Base-by-base conservation (phyloP, 2,888 invertebrate genomes). In the Ypsolopha sequella region DNA sequence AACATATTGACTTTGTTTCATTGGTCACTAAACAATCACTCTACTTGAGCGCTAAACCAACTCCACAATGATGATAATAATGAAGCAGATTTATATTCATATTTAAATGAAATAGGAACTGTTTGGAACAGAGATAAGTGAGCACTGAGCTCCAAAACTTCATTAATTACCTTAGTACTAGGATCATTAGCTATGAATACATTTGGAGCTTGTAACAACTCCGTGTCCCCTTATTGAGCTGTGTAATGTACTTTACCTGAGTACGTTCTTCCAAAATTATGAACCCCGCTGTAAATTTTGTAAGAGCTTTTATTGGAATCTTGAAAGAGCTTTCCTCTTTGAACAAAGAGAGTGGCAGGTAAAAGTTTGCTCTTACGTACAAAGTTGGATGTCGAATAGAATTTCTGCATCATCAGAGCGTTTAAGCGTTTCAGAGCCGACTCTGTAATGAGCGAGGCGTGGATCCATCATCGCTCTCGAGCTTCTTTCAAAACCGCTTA, bases 401-500 rank as follows among this genome's bases (percentile, higher is more conserved):
- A 53, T 50, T 38, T 45, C 45, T 24, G 44, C 55, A 45, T 53
- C 50, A 55, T 54, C 54, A 58, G 56, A 59, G 51, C 54, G 51
- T 54, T 47, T 36, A 56, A 59, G 51, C 54, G 51, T 54, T 47
- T 36, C 36, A 13, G 48, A 43, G 13, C 51, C 38, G 48, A 41
- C 55, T 52, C 51, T 49, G 52, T 73, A 73, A 74, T 71, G 70
- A 76, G 73, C 66, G 63, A 64, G 60, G 65, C 65, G 68, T 64
- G 65, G 73, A 73, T 73, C 67, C 60, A 64, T 63, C 65, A 61
- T 57, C 60, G 60, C 61, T 55, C 61, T 57, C 66, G 60, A 56
- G 64, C 64, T 66, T 64, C 69, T 74, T 61, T 57, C 65, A 68
- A 68, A 71, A 65, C 62, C 65, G 69, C 69, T 77, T 72, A 67